Percentiles rank a stretch among this genome's conserved stretches.
phyloP scores from a whole-genome alignment of 2,113 vertebrate genomes.

The Planiliza haematocheilus region DNA sequence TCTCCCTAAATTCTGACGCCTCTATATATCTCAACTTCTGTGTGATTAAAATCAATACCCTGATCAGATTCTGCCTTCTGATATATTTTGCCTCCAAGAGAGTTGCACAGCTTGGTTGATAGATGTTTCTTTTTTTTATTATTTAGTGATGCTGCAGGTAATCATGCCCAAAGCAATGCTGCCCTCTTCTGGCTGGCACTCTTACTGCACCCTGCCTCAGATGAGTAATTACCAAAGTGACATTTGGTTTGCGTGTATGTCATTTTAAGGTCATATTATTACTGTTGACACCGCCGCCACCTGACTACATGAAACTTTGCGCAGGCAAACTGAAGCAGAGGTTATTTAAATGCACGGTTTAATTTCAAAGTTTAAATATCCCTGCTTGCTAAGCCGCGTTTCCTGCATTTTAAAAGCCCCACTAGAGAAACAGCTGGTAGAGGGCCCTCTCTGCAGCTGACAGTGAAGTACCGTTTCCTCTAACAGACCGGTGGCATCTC shows the following conservation, averaged over 20 bases:
- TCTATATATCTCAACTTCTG: conserved; percentile 1
- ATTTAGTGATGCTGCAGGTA: neutral
- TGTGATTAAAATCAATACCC: conserved; percentile 58
- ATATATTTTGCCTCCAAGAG: conserved; percentile 45
- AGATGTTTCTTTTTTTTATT: conserved; percentile 14
- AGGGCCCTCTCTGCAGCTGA: conserved; percentile 10
- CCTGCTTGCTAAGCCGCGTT: neutral
- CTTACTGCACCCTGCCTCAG: conserved; percentile 11
- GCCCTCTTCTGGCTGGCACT: conserved; percentile 63
- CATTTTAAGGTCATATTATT: conserved; percentile 14
- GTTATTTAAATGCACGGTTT: neutral
- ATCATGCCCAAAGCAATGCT: conserved; percentile 62
- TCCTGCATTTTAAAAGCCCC: conserved; percentile 12
- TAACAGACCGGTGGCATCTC: conserved; percentile 26
- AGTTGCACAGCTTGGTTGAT: conserved; percentile 36
- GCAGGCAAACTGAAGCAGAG: neutral
- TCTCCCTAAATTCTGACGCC: conserved; percentile 25
- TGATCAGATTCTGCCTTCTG: conserved; percentile 50
- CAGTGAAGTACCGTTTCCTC: neutral
- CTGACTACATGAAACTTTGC: conserved; percentile 7
- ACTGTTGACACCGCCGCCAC: conserved; percentile 1
- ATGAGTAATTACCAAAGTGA: conserved; percentile 26
- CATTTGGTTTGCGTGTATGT: conserved; percentile 5
- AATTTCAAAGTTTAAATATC: conserved; percentile 26
- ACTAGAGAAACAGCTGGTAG: neutral